These are phyloP conservation scores for Tortrix viridana DNA, from an alignment of 2,888 invertebrate genomes.

Conservation along the genomic window DNA sequence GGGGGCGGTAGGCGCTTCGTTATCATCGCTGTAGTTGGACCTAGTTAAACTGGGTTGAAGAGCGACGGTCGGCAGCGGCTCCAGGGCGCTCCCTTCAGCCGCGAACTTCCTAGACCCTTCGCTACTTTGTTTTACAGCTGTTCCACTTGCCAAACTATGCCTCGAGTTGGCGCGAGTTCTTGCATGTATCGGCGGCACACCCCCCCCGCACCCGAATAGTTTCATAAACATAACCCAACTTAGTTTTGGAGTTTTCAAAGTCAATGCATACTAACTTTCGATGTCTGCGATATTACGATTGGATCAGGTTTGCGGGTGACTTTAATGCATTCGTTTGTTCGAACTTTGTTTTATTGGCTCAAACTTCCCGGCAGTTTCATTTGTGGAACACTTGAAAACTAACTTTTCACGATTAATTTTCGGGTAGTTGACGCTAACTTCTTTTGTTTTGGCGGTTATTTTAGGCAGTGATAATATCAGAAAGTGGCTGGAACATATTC, in stretches of 20 bases:
- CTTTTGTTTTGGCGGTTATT: constrained; percentile 22
- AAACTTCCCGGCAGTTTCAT: constrained; percentile 74
- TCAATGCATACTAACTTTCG: constrained; percentile 84
- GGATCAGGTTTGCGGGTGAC: constrained; percentile 79
- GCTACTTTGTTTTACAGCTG: constrained; percentile 84
- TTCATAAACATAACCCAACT: constrained; percentile 84
- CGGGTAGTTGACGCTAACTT: constrained; percentile 22
- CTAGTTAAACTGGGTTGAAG: constrained; percentile 81
- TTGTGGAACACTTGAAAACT: constrained; percentile 56
- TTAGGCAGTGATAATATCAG: constrained; percentile 8
- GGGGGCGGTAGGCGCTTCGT: constrained; percentile 70
- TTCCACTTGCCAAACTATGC: constrained; percentile 84
- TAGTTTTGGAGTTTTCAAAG: constrained; percentile 85
- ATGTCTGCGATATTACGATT: constrained; percentile 83
- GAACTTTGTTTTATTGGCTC: constrained; percentile 80
- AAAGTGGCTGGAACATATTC: constrained; percentile 2
- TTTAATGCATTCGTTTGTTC: constrained; percentile 84
- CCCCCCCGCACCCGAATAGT: constrained; percentile 82
- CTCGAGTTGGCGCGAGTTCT: constrained; percentile 83
- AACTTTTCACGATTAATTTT: constrained; percentile 45
- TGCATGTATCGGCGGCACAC: constrained; percentile 83
- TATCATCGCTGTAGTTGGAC: constrained; percentile 81
- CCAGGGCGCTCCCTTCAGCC: constrained; percentile 68
- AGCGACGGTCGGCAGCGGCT: constrained; percentile 67
- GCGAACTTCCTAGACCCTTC: constrained; percentile 84